Evolutionary conservation across 2,888 invertebrate genomes (phyloP).

Genomic region (Perdita meconis): DNA sequence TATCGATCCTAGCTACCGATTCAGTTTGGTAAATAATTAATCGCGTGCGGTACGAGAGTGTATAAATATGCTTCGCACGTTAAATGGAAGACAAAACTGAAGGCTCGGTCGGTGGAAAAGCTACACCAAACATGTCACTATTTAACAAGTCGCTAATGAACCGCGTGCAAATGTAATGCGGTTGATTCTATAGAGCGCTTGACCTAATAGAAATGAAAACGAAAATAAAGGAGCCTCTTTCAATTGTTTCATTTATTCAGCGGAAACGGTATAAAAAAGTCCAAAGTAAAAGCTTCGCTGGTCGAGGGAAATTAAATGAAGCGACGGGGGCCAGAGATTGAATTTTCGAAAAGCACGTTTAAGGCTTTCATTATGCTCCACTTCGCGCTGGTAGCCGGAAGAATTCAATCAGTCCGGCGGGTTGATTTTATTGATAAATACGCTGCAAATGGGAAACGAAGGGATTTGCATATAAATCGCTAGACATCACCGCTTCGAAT

Average conservation of each 20-base stretch:
- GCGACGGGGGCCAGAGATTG: not conserved
- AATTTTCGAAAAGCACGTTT: not conserved
- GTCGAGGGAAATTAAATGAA: not conserved
- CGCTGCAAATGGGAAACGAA: not conserved
- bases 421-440: conserved; percentile 10
- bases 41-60: not conserved
- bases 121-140: not conserved
- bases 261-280: not conserved
- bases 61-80: not conserved
- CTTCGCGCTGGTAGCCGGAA: not conserved
- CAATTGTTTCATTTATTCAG: not conserved
- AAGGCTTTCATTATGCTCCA: not conserved
- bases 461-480: not conserved
- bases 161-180: not conserved
- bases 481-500: conserved; percentile 2
- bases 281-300: not conserved
- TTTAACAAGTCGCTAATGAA: conserved; percentile 3
- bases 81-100: not conserved
- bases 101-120: not conserved
- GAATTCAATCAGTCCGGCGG: not conserved
- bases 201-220: not conserved
- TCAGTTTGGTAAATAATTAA: not conserved
- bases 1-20: not conserved
- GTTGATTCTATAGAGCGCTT: not conserved
- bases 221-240: not conserved